Evolutionary conservation across 2,797 vertebrate species (phyloP).

Genomic region (Limnodromus scolopaceus): DNA sequence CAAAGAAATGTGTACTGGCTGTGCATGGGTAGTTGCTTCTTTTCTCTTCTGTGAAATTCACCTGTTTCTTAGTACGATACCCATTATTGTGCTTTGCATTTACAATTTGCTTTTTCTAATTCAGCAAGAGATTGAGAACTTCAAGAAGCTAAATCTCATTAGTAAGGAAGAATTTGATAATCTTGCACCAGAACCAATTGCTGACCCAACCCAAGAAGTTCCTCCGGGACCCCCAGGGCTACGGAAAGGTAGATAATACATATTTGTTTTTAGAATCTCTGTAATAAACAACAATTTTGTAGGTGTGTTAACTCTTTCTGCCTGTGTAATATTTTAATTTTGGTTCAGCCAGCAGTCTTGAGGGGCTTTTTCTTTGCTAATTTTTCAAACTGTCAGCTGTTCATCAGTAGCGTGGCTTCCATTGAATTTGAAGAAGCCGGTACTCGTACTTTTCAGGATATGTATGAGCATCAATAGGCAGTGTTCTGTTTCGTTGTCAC

Average conservation of each 20-base stretch:
- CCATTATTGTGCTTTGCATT: conserved; percentile 3
- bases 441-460: neutral
- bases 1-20: neutral
- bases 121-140: conserved; percentile 90
- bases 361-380: neutral
- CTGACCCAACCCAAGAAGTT: conserved; percentile 81
- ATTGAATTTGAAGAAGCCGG: neutral
- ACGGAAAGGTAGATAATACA: conserved; percentile 72
- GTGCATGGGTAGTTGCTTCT: neutral
- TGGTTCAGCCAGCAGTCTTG: neutral
- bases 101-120: conserved; percentile 60
- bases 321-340: neutral
- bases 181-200: conserved; percentile 81
- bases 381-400: neutral
- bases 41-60: neutral
- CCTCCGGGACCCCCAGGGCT: conserved; percentile 75
- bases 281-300: neutral
- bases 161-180: conserved; percentile 91
- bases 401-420: neutral
- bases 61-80: neutral
- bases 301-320: neutral
- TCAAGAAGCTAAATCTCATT: conserved; percentile 92
- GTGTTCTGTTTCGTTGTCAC: neutral
- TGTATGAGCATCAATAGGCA: neutral
- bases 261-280: neutral